Base-by-base conservation (phyloP, 1,140 invertebrate genomes). In the Bombus fervidus region DNA sequence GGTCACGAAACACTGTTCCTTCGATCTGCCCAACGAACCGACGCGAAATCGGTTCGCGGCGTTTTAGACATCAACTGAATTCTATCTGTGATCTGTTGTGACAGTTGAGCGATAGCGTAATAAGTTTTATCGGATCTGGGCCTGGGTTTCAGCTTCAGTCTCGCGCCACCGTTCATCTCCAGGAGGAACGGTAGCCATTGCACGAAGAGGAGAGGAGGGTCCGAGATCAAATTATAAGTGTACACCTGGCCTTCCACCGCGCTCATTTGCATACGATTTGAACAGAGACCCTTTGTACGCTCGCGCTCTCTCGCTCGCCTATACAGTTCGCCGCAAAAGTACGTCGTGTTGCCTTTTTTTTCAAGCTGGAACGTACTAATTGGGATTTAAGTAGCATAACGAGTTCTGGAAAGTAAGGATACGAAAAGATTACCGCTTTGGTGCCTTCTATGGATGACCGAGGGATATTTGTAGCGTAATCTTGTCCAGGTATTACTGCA, bases 211-310 rank as follows among this genome's bases (percentile, higher is more conserved):
- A 31, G 73, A 25, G 39, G 71, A 8, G 31, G 64, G 28, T 31
- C 37, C 25, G 39, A 43, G 87, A 92, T 93, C 86, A 78, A 92
- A 92, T 93, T 93, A 93, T 92, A 89, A 84, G 64, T 34, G 91
- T 93, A 92, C 90, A 93, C 90, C 91, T 93, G 92, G 88, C 86
- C 88, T 89, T 92, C 88, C 88, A 83, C 87, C 82, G 69, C 13
- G 37, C 83, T 92, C 88, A 89, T 93, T 93, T 92, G 91, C 92
- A 93, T 93, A 91, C 86, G 89, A 91, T 93, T 93, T 90, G 91
- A 91, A 87, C 57, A 88, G 92, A 80, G 76, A 72, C 57, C 25
- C 66, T 69, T 81, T 81, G 43, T 85, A 62, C 34, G 47, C 8
- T 69, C 34, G 34, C 22, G 31, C 28, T 71, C 66, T 18, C 39